Conservation (phyloP, 2,888 invertebrate genomes). For the Rotaria socialis region DNA sequence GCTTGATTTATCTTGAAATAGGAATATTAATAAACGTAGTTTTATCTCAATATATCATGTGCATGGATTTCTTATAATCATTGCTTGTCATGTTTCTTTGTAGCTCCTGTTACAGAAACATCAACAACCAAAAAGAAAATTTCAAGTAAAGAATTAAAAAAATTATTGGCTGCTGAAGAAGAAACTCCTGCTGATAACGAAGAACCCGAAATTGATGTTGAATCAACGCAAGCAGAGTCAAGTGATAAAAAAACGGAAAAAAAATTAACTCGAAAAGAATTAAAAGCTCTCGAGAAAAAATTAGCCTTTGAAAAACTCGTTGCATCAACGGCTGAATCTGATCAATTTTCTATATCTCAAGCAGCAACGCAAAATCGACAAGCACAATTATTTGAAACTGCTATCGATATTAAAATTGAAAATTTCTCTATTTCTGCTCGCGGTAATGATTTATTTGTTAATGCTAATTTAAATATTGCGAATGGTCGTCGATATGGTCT, state of each 20-base stretch:
- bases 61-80: no score
- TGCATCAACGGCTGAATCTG: conserved; percentile 53
- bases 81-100: no score
- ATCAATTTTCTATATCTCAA: conserved; percentile 87
- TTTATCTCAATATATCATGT: no score
- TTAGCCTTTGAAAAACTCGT: conserved; percentile 15
- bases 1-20: no score
- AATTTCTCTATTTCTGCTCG: conserved; percentile 95
- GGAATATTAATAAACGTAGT: no score
- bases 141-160: neutral
- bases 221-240: neutral
- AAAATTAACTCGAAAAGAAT: conserved; percentile 14
- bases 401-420: conserved; percentile 64
- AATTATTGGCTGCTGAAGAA: neutral
- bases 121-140: neutral
- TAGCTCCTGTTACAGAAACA: neutral
- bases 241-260: neutral
- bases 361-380: conserved; percentile 33
- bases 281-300: neutral
- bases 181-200: neutral
- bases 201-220: neutral
- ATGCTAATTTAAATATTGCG: conserved; percentile 86
- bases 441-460: conserved; percentile 92
- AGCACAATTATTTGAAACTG: conserved; percentile 37
- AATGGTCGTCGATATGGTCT: conserved; percentile 89